Evolutionary conservation across 2,888 invertebrate genomes (phyloP).

Genomic region (Ophion ventricosus): DNA sequence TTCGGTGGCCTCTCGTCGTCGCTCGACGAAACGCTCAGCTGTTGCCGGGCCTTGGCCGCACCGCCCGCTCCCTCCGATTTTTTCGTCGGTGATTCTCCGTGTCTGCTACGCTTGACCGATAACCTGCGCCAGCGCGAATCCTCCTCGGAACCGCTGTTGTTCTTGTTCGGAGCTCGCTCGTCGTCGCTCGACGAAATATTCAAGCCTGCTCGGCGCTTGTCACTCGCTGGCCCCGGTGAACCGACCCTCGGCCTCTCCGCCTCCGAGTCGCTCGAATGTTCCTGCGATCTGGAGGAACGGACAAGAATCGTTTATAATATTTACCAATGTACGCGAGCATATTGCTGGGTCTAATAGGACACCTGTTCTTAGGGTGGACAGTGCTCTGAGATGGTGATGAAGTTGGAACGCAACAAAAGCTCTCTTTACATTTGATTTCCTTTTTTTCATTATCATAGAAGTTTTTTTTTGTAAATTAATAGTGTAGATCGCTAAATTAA

Average conservation of each 20-base stretch:
- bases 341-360: neutral
- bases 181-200: slow-evolving; percentile 77
- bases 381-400: too few relatives aligned
- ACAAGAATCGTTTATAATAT: neutral
- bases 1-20: slow-evolving; percentile 72
- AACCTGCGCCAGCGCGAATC: slow-evolving; percentile 75
- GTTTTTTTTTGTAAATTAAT: too few relatives aligned
- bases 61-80: slow-evolving; percentile 74
- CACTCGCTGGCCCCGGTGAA: slow-evolving; percentile 63
- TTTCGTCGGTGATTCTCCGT: slow-evolving; percentile 77
- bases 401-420: too few relatives aligned
- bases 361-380: too few relatives aligned
- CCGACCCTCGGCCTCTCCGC: slow-evolving; percentile 70
- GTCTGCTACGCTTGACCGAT: slow-evolving; percentile 76
- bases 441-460: too few relatives aligned
- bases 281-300: slow-evolving; percentile 68
- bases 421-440: too few relatives aligned
- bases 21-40: slow-evolving; percentile 76
- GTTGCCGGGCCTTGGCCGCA: slow-evolving; percentile 70
- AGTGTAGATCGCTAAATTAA: too few relatives aligned
- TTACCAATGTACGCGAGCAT: neutral
- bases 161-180: slow-evolving; percentile 69
- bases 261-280: slow-evolving; percentile 82
- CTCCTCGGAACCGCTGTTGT: slow-evolving; percentile 75
- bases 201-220: slow-evolving; percentile 70